Evolutionary conservation across 2,888 invertebrate genomes (phyloP).

Genomic region (Drosophila leonis): DNA sequence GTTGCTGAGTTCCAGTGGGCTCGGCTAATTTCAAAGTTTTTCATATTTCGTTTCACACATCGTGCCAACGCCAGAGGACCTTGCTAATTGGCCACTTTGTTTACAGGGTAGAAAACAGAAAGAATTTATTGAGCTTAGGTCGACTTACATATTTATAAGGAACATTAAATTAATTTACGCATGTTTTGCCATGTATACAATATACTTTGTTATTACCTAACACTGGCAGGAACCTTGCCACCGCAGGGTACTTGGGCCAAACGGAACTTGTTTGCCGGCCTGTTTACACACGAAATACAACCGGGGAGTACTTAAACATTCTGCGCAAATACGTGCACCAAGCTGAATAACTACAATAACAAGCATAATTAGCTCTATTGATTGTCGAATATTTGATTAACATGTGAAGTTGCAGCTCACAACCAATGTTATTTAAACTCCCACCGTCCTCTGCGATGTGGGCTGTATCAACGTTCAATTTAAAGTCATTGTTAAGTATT

Average conservation of each 20-base stretch:
- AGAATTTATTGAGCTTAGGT: conserved; percentile 68
- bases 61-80: background rate
- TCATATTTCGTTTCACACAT: background rate
- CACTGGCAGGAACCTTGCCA: conserved; percentile 1
- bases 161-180: conserved; percentile 81
- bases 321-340: conserved; percentile 29
- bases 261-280: conserved; percentile 10
- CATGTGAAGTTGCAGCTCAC: conserved; percentile 34
- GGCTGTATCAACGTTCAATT: background rate
- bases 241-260: conserved; percentile 20
- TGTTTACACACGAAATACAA: conserved; percentile 22
- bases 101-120: conserved; percentile 47
- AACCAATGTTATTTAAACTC: conserved; percentile 16
- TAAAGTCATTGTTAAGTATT: conserved; percentile 45
- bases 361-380: conserved; percentile 50
- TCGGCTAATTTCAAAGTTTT: background rate
- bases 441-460: background rate
- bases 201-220: conserved; percentile 43
- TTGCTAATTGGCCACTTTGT: background rate
- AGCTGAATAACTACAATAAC: conserved; percentile 25
- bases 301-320: conserved; percentile 40
- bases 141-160: conserved; percentile 80
- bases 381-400: conserved; percentile 51
- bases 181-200: conserved; percentile 67
- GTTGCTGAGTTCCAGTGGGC: background rate